Percentiles rank a stretch among this genome's conserved stretches.
Conservation (phyloP, 2,797 vertebrate genomes). For the Sarcoramphus papa region DNA sequence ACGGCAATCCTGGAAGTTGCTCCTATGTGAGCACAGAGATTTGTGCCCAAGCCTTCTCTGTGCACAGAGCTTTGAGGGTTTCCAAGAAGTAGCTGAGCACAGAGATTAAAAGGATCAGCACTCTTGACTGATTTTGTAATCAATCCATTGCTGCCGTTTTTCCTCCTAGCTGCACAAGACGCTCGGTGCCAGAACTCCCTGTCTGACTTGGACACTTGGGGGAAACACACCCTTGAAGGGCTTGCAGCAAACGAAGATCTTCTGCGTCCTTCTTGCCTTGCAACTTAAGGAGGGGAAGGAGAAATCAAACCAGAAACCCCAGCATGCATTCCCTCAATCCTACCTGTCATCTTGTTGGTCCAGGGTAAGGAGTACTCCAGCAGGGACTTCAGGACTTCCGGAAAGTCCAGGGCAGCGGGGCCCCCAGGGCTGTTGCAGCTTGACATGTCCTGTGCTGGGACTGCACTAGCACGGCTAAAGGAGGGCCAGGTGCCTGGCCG, state of each 20-base stretch:
- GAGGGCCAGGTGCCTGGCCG: background rate
- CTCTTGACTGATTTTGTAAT: conserved; percentile 14
- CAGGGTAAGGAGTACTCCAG: conserved; percentile 83
- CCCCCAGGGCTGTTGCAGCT: conserved; percentile 60
- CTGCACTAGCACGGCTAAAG: background rate
- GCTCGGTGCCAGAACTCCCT: background rate
- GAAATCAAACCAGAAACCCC: background rate
- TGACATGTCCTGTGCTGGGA: conserved; percentile 55
- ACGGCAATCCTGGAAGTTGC: background rate
- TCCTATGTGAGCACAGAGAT: background rate
- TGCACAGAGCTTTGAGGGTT: background rate
- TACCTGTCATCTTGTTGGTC: conserved; percentile 77
- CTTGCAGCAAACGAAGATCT: background rate
- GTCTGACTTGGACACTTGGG: background rate
- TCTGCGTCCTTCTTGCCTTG: background rate
- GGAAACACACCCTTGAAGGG: background rate
- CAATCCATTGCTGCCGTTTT: background rate
- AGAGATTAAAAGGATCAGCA: conserved; percentile 19
- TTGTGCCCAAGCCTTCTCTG: background rate
- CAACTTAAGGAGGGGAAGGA: background rate
- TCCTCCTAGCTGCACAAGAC: background rate
- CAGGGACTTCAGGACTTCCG: conserved; percentile 85
- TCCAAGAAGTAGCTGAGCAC: background rate
- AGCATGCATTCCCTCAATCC: background rate
- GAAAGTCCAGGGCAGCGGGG: conserved; percentile 76